phyloP scores from a whole-genome alignment of 92 coral and sea anemone genomes.

The Umimayanthus kanabou region DNA sequence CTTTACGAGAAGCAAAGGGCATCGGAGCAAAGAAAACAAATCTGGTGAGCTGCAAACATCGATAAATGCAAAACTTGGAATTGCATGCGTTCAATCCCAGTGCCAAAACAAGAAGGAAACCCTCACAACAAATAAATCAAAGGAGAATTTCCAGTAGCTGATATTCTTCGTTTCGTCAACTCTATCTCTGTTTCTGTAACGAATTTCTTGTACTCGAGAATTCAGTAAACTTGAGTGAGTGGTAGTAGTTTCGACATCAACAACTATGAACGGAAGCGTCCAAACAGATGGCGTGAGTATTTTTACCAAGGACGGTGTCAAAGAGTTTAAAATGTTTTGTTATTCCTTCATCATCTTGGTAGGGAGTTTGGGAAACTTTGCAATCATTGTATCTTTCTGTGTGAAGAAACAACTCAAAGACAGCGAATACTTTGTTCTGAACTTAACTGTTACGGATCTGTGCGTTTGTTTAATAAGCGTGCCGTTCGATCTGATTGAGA shows the following conservation, averaged over 20 bases:
- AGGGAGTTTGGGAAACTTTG: slow-evolving; percentile 80
- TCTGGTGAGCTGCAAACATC: neutral
- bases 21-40: slow-evolving; percentile 1
- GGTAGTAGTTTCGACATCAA: neutral
- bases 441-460: slow-evolving; percentile 86
- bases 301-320: slow-evolving; percentile 26
- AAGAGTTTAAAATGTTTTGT: slow-evolving; percentile 29
- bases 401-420: slow-evolving; percentile 67
- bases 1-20: neutral
- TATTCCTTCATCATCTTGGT: slow-evolving; percentile 66
- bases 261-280: slow-evolving; percentile 10
- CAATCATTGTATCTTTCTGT: slow-evolving; percentile 60
- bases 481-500: slow-evolving; percentile 83
- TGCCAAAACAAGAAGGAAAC: neutral
- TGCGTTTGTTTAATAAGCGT: slow-evolving; percentile 82
- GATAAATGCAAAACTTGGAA: neutral
- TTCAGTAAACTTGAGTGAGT: neutral
- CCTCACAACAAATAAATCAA: neutral
- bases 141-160: neutral
- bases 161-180: neutral
- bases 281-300: neutral
- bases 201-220: neutral
- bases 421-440: slow-evolving; percentile 86
- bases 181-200: neutral
- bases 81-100: neutral